Percentiles rank a stretch among this genome's conserved stretches.
phyloP scores from a whole-genome alignment of 2,113 vertebrate species.

The Hyperopisus bebe region DNA sequence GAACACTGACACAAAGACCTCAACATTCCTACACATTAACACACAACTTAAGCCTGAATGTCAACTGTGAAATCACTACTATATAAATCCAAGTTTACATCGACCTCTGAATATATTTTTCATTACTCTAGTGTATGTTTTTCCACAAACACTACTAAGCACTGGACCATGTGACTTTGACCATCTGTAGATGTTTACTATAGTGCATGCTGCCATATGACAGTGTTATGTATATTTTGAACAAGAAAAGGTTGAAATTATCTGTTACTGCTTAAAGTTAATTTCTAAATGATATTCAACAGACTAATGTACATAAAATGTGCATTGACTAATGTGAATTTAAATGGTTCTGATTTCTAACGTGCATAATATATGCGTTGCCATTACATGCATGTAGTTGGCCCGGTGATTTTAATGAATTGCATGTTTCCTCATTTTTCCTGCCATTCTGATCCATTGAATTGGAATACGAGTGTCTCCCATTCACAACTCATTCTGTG shows the following conservation, averaged over 20 bases:
- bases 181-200: slow-evolving; percentile 60
- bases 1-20: slow-evolving; percentile 65
- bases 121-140: slow-evolving; percentile 56
- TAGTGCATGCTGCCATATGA: slow-evolving; percentile 60
- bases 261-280: slow-evolving; percentile 52
- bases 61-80: slow-evolving; percentile 33
- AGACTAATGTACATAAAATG: slow-evolving; percentile 69
- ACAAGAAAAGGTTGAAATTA: slow-evolving; percentile 54
- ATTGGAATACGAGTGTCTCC: background rate
- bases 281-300: slow-evolving; percentile 68
- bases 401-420: background rate
- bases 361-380: background rate
- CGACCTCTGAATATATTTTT: slow-evolving; percentile 48
- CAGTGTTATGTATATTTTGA: slow-evolving; percentile 71
- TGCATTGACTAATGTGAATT: slow-evolving; percentile 71
- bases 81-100: slow-evolving; percentile 44
- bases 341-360: slow-evolving; percentile 57
- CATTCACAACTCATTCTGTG: background rate
- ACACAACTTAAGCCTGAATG: background rate
- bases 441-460: background rate
- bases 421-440: background rate
- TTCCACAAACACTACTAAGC: slow-evolving; percentile 37
- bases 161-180: slow-evolving; percentile 47
- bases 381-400: background rate
- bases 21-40: slow-evolving; percentile 13